These are phyloP conservation scores for Trissolcus japonicus DNA, from an alignment of 2,888 invertebrate species.

Conservation along the genomic window DNA sequence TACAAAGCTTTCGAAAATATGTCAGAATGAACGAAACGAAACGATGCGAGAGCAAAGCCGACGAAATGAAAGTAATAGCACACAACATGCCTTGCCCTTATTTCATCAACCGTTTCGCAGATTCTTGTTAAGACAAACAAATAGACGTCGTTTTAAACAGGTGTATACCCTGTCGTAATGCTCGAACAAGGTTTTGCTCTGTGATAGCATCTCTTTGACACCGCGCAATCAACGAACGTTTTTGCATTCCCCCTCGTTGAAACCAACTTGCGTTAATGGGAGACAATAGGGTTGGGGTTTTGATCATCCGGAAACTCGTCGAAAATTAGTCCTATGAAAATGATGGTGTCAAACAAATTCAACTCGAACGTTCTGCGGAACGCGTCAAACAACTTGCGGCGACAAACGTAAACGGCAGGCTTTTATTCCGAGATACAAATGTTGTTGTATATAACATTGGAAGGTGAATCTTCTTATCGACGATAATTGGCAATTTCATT, in stretches of 20 bases:
- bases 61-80: constrained; percentile 54
- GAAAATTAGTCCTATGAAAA: constrained; percentile 44
- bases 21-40: constrained; percentile 66
- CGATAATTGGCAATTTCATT: no score
- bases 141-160: constrained; percentile 60
- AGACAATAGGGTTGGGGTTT: constrained; percentile 38
- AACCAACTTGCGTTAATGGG: constrained; percentile 31
- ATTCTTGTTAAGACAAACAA: constrained; percentile 61
- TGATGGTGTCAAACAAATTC: constrained; percentile 8
- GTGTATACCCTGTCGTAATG: constrained; percentile 40
- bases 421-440: no score
- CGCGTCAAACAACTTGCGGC: no score
- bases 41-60: constrained; percentile 44
- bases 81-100: constrained; percentile 45
- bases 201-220: constrained; percentile 46
- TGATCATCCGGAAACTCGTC: constrained; percentile 35
- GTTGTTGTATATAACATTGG: no score
- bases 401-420: no score
- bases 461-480: no score
- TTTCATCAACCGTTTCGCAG: constrained; percentile 58
- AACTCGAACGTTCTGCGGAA: no score
- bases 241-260: constrained; percentile 32
- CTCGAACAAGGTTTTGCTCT: constrained; percentile 20
- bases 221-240: constrained; percentile 32
- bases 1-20: constrained; percentile 66